A percentile compares a stretch with the other conserved stretches of the same genome.
These are phyloP conservation scores for Tyrophagus putrescentiae DNA, from an alignment of 1,140 invertebrate species.

Conservation along the genomic window DNA sequence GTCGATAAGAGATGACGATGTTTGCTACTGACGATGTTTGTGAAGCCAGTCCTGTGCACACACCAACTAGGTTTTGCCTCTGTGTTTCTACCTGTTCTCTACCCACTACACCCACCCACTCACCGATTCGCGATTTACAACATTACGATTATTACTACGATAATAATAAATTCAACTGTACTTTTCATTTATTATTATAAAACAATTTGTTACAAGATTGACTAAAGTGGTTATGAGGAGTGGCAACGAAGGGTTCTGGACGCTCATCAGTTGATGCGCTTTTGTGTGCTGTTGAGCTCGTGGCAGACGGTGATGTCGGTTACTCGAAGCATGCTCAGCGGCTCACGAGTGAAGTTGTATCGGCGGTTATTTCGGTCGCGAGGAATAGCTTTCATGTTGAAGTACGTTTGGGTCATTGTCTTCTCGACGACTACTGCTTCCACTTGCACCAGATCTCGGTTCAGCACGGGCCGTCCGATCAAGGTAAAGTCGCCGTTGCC, in stretches of 20 bases:
- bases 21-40: not conserved
- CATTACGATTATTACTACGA: not conserved
- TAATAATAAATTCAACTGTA: not conserved
- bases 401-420: constrained; percentile 22
- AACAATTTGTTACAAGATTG: not conserved
- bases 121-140: too few species aligned
- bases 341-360: constrained; percentile 15
- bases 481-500: constrained; percentile 27
- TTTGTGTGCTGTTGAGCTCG: constrained; percentile 19
- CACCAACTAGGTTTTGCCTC: not conserved
- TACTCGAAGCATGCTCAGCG: constrained; percentile 21
- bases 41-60: not conserved
- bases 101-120: not conserved
- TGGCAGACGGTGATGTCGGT: constrained; percentile 23
- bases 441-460: constrained; percentile 26
- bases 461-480: constrained; percentile 27
- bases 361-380: constrained; percentile 7
- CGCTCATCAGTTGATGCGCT: constrained; percentile 14
- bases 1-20: not conserved
- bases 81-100: not conserved
- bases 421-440: constrained; percentile 27
- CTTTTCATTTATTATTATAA: not conserved
- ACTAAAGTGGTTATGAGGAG: not conserved
- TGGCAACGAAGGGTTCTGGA: not conserved
- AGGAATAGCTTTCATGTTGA: constrained; percentile 12